phyloP scores from a whole-genome alignment of 2,888 invertebrate species.

The Spisula solida region DNA sequence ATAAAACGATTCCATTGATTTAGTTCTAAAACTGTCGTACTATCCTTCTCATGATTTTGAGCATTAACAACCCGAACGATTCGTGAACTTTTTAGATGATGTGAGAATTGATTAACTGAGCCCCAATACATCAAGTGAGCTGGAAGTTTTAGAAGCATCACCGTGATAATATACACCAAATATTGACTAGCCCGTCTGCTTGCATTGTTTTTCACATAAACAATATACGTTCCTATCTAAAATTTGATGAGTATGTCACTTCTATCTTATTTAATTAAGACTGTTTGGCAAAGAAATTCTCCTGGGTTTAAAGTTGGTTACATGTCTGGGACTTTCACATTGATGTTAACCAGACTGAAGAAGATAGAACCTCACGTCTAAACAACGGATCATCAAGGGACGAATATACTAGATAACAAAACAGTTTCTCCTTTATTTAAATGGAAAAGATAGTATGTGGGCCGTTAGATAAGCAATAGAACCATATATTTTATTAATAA shows the following conservation, averaged over 20 bases:
- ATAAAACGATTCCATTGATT: too few species aligned
- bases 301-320: neutral
- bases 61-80: too few species aligned
- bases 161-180: neutral
- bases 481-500: neutral
- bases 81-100: too few species aligned
- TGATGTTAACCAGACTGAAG: slow-evolving; percentile 11
- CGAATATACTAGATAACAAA: neutral
- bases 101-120: neutral
- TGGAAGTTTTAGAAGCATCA: neutral
- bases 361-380: slow-evolving; percentile 4
- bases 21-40: too few species aligned
- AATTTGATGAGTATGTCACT: slow-evolving; percentile 18
- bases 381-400: neutral
- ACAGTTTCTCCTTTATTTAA: neutral
- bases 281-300: neutral
- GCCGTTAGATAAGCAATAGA: neutral
- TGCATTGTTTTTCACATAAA: slow-evolving; percentile 22
- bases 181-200: neutral
- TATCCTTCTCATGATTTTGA: too few species aligned
- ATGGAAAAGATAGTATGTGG: slow-evolving; percentile 17
- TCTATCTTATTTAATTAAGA: slow-evolving; percentile 25
- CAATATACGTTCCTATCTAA: slow-evolving; percentile 6
- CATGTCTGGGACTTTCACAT: slow-evolving; percentile 1
- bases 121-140: neutral